Base-by-base conservation (phyloP, 2,797 vertebrate genomes). In the Neosilurus mollespiculum region DNA sequence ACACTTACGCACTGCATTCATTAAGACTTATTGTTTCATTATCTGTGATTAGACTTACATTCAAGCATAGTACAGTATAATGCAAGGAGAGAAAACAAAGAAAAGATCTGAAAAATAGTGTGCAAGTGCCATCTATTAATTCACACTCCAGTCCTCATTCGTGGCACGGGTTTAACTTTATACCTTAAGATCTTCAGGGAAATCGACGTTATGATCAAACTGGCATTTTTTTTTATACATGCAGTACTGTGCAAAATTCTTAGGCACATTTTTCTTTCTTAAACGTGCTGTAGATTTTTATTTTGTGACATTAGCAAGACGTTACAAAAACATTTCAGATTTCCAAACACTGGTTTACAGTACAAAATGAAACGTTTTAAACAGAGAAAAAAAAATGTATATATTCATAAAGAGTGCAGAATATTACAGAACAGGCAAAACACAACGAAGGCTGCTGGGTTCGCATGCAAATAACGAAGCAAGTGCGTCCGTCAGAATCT, bases 21-120 rank as follows among this genome's bases (percentile, higher is more conserved):
- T 9, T 51, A 24, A 78, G 64, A 54, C 54, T 15, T 59, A 49
- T 18, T 54, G 18, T 88, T 79, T 67, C n/a, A 72, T 72, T 66
- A 67, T 85, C n/a, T 43, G 61, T 73, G 59, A 54, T 43, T 14
- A 72, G 18, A 78, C 84, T 85, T 79, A 82, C 84, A 80, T 78
- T 73, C 72, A 78, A 18, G 58, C 37, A 37, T 20, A 53, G 77
- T 10, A 66, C 4, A 59, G 12, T 12, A 30, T 34, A 70, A 59
- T 70, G 20, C 37, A 64, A 71, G 12, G 26, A 53, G 51, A 61
- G 53, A 34, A 51, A 65, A 14, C 22, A 58, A 18, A 75, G 5
- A 58, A 16, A 58, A 5, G 16, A 34, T 43, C 6, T 4, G 58
- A 49, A 78, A 61, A 62, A 62, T 53, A 62, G 66, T 54, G 69